Evolutionary conservation across 2,888 invertebrate species (phyloP), one percentile per base, ranked within the genome.

Genomic region (Ectemnius continuus): DNA sequence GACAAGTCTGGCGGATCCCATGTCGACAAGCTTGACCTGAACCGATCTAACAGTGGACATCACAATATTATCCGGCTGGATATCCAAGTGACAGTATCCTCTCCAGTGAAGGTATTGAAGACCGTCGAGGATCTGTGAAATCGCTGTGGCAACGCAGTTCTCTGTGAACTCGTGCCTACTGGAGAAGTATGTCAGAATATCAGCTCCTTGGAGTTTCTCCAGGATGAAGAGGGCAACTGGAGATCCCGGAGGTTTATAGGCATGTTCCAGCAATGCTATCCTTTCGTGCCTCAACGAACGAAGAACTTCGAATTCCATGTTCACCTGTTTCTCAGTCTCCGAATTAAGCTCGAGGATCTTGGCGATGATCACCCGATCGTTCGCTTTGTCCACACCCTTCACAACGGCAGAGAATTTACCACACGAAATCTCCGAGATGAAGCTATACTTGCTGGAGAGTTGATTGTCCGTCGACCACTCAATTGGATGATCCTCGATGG

Each of bases 91-190:
- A 83, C 96, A 96, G 82, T 95, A 94, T 2, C 98, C 98, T 85
- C 97, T 93, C 96, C 98, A 98, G 91, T 99, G 99, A 56, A 99
- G 92, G 91, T 98, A 99, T 91, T 98, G 98, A 0, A 99, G 92
- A 0, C 95, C 98, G 87, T 98, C 97, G 70, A 98, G 91, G 0
- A 97, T 92, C 92, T 99, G 99, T 2, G 95, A 94, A 57, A 98
- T 94, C 26, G 98, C 95, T 0, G 94, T 95, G 0, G 97, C 96
- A 0, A 99, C 97, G 91, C 95, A 95, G 91, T 98, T 97, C 91
- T 99, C 99, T 0, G 95, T 94, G 91, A 98, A 99, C 85, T 97
- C 96, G 89, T 98, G 97, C 64, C 95, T 94, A 83, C 95, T 96
- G 0, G 97, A 95, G 69, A 98, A 93, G 90, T 97, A 98, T 0